Percentiles rank a stretch among this genome's conserved stretches.
phyloP scores from a whole-genome alignment of 2,888 invertebrate species.

The Cephus nigrinus region DNA sequence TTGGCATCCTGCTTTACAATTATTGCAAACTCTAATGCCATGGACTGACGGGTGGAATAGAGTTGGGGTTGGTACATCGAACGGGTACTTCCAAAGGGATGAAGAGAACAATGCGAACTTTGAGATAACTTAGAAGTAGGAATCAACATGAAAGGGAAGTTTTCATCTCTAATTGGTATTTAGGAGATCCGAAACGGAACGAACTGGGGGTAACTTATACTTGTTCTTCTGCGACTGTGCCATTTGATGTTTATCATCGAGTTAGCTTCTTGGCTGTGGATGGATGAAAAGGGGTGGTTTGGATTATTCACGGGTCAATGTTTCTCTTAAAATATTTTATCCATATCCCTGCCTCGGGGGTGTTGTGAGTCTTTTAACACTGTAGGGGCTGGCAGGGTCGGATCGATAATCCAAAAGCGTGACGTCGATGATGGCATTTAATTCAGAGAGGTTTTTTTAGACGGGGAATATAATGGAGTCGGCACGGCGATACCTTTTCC shows the following conservation, averaged over 20 bases:
- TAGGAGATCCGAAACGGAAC: constrained; percentile 63
- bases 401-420: background rate
- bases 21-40: constrained; percentile 48
- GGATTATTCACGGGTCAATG: constrained; percentile 53
- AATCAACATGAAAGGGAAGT: constrained; percentile 65
- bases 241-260: constrained; percentile 58
- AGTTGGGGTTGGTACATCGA: constrained; percentile 9
- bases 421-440: background rate
- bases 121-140: constrained; percentile 58
- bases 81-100: background rate
- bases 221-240: constrained; percentile 31
- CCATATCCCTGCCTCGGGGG: constrained; percentile 5
- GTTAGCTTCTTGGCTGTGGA: constrained; percentile 25
- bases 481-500: background rate
- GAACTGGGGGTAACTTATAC: constrained; percentile 36
- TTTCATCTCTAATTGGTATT: constrained; percentile 65
- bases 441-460: background rate
- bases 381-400: background rate
- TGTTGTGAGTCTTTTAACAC: background rate
- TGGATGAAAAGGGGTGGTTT: constrained; percentile 38
- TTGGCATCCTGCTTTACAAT: constrained; percentile 44
- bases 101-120: constrained; percentile 61
- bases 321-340: constrained; percentile 43
- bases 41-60: constrained; percentile 36
- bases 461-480: background rate